Conservation (phyloP, 1,140 invertebrate species). For the Bombus sibiricus region DNA sequence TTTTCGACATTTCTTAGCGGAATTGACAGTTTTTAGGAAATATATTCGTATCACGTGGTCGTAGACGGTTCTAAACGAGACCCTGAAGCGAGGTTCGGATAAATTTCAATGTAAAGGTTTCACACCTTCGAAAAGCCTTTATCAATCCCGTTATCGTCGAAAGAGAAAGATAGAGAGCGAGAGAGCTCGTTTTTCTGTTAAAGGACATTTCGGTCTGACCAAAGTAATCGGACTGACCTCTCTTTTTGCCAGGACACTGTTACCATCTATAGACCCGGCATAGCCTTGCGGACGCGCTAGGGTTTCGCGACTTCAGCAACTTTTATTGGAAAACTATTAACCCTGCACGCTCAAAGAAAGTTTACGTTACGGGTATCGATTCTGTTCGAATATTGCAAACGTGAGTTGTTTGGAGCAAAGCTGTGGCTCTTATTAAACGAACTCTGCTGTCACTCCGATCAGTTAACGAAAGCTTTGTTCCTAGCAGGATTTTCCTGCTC, state of each 20-base stretch:
- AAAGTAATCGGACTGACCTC: slow-evolving; percentile 60
- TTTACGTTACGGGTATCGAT: slow-evolving; percentile 42
- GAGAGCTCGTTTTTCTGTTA: slow-evolving; percentile 48
- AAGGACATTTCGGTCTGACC: slow-evolving; percentile 38
- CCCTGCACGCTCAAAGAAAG: slow-evolving; percentile 40
- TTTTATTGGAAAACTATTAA: slow-evolving; percentile 61
- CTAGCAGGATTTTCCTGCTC: neutral
- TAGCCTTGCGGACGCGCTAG: slow-evolving; percentile 33
- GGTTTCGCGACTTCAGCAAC: slow-evolving; percentile 56
- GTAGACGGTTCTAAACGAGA: neutral
- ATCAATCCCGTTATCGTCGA: slow-evolving; percentile 48
- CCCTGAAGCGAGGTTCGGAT: neutral
- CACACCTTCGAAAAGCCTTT: slow-evolving; percentile 12
- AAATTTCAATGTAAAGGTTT: neutral
- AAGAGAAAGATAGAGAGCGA: neutral
- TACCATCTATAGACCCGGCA: slow-evolving; percentile 22
- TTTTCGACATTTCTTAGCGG: neutral
- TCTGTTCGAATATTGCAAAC: slow-evolving; percentile 34
- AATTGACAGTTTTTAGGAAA: neutral
- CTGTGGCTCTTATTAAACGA: slow-evolving; percentile 34
- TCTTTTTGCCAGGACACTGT: slow-evolving; percentile 35
- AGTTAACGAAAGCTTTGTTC: neutral
- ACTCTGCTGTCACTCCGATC: neutral
- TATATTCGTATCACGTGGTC: neutral
- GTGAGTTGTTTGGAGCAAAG: slow-evolving; percentile 21